Conservation (phyloP, 2,797 vertebrate genomes). For the Girardinus metallicus region DNA sequence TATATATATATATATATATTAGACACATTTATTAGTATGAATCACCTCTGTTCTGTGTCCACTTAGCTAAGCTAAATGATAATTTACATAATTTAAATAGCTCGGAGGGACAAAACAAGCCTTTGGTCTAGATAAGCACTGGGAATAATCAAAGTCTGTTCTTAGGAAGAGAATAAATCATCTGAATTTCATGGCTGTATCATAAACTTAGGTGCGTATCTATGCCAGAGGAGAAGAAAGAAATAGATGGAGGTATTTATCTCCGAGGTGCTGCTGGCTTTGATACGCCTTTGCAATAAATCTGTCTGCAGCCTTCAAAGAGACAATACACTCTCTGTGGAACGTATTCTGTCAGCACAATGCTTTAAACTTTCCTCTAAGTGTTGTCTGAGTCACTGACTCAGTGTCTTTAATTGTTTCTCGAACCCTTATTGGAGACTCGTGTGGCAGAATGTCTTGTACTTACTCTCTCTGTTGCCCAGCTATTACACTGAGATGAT, state of each 20-base stretch:
- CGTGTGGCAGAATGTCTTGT: constrained; percentile 13
- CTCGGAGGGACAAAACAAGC: constrained; percentile 1
- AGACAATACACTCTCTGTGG: constrained; percentile 53
- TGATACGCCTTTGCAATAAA: constrained; percentile 68
- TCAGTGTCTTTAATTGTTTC: constrained; percentile 52
- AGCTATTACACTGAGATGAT: constrained; percentile 20
- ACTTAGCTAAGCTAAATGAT: neutral
- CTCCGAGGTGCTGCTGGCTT: constrained; percentile 60
- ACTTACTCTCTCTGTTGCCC: constrained; percentile 26
- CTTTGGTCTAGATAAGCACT: constrained; percentile 15
- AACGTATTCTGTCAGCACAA: constrained; percentile 45
- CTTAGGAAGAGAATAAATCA: constrained; percentile 16
- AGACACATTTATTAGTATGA: neutral
- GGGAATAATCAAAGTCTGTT: constrained; percentile 34
- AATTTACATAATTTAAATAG: constrained; percentile 21
- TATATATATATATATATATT: no score
- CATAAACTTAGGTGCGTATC: constrained; percentile 51
- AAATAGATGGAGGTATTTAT: constrained; percentile 61
- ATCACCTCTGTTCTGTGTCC: constrained; percentile 13
- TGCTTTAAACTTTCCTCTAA: constrained; percentile 39
- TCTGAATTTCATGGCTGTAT: constrained; percentile 37
- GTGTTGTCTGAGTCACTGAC: constrained; percentile 48
- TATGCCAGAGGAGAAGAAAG: constrained; percentile 29
- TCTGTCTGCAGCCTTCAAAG: constrained; percentile 68
- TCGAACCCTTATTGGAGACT: constrained; percentile 42